These are phyloP conservation scores for Syncerus caffer DNA, from an alignment of 2,797 vertebrate genomes.

Conservation along the genomic window DNA sequence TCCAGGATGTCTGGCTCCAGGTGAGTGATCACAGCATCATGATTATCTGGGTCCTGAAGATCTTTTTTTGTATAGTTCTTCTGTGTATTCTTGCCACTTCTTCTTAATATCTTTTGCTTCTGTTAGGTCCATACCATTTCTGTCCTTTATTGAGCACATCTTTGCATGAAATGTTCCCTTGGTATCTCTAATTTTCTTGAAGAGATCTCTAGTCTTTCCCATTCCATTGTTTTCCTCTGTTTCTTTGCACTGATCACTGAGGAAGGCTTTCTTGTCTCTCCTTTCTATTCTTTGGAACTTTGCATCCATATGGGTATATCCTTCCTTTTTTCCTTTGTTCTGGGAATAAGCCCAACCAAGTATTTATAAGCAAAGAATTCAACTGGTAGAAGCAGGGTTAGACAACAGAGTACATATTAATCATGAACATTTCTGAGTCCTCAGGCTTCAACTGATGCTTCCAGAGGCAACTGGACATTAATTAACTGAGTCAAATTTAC, in stretches of 20 bases:
- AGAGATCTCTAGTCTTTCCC: too few relatives aligned
- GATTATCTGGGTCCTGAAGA: too few relatives aligned
- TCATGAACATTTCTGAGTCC: background rate
- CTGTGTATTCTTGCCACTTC: background rate
- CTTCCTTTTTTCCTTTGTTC: background rate
- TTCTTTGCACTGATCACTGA: too few relatives aligned
- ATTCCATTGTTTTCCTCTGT: too few relatives aligned
- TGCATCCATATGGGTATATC: background rate
- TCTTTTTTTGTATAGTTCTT: too few relatives aligned
- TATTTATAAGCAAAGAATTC: background rate
- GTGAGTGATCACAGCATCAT: too few relatives aligned
- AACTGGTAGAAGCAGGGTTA: background rate
- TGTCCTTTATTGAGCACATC: background rate
- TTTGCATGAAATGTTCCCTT: too few relatives aligned
- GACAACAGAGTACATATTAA: background rate
- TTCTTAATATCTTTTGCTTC: background rate
- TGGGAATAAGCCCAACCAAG: background rate
- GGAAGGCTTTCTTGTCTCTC: too few relatives aligned
- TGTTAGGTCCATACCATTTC: background rate
- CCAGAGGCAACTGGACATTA: background rate
- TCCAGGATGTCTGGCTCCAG: background rate
- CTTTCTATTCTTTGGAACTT: too few relatives aligned
- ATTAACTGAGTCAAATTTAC: background rate
- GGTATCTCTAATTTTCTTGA: too few relatives aligned
- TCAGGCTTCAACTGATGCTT: background rate